Base-by-base conservation (phyloP, 2,888 invertebrate genomes). In the Falcaria lacertinaria region DNA sequence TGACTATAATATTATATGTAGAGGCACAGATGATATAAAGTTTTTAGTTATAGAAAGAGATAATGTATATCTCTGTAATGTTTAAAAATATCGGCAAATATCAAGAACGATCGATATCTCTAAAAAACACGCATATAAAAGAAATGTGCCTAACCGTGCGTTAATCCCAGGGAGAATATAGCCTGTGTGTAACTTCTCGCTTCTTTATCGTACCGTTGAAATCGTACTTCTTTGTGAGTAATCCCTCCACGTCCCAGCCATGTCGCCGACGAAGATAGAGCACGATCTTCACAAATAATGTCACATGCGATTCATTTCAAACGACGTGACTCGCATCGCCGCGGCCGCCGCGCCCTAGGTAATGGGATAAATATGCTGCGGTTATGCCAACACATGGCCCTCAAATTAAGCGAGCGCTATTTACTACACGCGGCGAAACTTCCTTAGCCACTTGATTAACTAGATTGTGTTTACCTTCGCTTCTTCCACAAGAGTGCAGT, bases 221-320 rank as follows among this genome's bases (percentile, higher is more conserved):
- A 87, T 87, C 86, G 86, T 81, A 87, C 88, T 88, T 86, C 86
- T 88, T 87, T 87, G 86, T 81, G 86, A 81, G 87, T 87, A 87
- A 89, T 88, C 87, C 87, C 86, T 83, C 83, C 88, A 86, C 87
- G 87, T 87, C 82, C 79, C 80, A 60, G 74, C 78, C 73, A 84
- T 82, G 87, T 85, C 85, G 82, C 81, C 84, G 89, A 88, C 88
- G 88, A 88, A 88, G 89, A 88, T 88, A 89, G 88, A 89, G 88
- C 89, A 88, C 89, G 88, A 89, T 89, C 88, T 88, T 89, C 88
- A 88, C 88, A 89, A 89, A 89, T 89, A 89, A 89, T 89, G 89
- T 89, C 89, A 88, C 89, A 89, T 88, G 88, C 88, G 89, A 89
- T 89, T 89, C 88, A 88, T 89, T 89, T 88, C 87, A 74, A 76